phyloP scores from a whole-genome alignment of 2,888 invertebrate species.

The Cephus sareptanus region DNA sequence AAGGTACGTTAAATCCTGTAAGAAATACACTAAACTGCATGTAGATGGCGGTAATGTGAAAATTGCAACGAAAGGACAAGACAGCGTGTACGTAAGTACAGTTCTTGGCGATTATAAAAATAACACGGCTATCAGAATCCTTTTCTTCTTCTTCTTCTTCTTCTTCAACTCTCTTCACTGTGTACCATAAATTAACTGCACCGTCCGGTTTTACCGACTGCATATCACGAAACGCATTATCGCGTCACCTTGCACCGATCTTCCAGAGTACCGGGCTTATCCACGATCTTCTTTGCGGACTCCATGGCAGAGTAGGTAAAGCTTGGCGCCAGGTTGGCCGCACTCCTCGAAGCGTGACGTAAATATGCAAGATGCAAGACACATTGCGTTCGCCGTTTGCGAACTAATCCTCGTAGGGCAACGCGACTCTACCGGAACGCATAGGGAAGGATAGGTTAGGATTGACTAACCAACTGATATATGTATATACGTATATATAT shows the following conservation, averaged over 20 bases:
- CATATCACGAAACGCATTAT: constrained; percentile 16
- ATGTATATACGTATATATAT: neutral
- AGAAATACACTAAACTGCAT: too few species aligned
- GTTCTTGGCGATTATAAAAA: neutral
- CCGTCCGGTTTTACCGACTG: neutral
- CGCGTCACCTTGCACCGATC: constrained; percentile 1
- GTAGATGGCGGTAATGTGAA: too few species aligned
- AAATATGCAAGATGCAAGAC: constrained; percentile 55
- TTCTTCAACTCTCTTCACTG: neutral
- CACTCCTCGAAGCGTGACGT: constrained; percentile 55
- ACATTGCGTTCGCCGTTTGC: constrained; percentile 48
- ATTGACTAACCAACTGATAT: neutral
- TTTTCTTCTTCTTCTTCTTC: neutral
- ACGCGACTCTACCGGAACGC: neutral
- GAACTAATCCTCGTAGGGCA: neutral
- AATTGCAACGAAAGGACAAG: too few species aligned
- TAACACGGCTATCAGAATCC: neutral
- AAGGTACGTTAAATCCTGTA: too few species aligned
- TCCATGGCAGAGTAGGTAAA: neutral
- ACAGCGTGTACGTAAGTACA: too few species aligned
- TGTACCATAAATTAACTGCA: neutral
- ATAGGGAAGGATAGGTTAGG: neutral
- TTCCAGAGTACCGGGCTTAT: neutral
- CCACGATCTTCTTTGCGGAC: neutral
- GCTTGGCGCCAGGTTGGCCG: constrained; percentile 45